These are phyloP conservation scores for Metridium senile DNA, from an alignment of 92 coral and sea anemone genomes.

Conservation along the genomic window DNA sequence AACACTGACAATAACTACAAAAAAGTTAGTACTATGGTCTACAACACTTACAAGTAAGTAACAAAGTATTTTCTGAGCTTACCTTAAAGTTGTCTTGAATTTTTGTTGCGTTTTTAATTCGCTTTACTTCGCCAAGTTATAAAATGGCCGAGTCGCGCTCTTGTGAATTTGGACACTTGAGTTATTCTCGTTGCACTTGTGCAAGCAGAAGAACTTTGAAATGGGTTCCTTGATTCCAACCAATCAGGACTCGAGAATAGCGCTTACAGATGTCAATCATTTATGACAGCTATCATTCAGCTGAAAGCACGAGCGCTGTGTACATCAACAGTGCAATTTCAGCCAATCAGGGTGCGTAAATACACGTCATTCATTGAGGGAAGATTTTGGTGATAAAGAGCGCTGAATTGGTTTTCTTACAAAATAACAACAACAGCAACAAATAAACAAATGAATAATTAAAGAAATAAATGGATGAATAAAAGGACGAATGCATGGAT, in stretches of 20 bases:
- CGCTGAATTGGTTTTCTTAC: not conserved
- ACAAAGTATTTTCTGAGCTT: not conserved
- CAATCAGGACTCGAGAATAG: constrained; percentile 1
- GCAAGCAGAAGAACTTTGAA: not conserved
- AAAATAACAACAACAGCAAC: not conserved
- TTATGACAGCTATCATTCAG: not conserved
- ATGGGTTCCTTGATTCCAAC: not conserved
- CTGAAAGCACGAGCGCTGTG: not conserved
- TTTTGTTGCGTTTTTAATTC: not conserved
- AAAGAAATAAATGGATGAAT: too few relatives aligned
- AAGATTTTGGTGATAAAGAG: too few relatives aligned
- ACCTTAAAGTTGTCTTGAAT: not conserved
- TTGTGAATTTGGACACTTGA: too few relatives aligned
- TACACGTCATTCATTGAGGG: not conserved
- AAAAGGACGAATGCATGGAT: too few relatives aligned
- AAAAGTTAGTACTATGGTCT: constrained; percentile 80
- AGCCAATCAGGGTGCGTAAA: not conserved
- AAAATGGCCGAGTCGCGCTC: not conserved
- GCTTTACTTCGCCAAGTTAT: too few relatives aligned
- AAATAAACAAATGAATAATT: not conserved
- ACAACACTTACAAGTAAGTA: constrained; percentile 82
- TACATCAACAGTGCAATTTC: not conserved
- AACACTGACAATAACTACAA: constrained; percentile 74
- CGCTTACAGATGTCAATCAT: not conserved
- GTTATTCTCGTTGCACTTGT: not conserved